These are phyloP conservation scores for Neodiprion pinetum DNA, from an alignment of 1,140 invertebrate species.

Conservation along the genomic window DNA sequence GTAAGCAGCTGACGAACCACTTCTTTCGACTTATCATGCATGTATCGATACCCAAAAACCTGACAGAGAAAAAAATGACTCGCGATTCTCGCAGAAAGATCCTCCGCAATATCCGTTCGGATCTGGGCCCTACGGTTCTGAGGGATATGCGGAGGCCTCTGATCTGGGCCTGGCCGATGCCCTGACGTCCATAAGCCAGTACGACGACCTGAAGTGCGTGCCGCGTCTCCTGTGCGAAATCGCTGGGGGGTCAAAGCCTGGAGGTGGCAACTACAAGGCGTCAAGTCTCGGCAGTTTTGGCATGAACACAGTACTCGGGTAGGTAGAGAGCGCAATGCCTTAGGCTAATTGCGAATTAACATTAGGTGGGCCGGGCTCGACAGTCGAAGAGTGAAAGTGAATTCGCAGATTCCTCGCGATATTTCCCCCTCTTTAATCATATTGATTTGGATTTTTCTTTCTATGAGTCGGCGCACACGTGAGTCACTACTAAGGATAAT, in stretches of 20 bases:
- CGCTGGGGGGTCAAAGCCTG: slow-evolving; percentile 68
- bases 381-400: no score
- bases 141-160: slow-evolving; percentile 11
- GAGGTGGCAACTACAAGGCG: slow-evolving; percentile 30
- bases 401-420: not conserved
- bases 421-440: slow-evolving; percentile 24
- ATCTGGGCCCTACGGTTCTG: slow-evolving; percentile 22
- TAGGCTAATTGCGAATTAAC: not conserved
- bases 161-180: slow-evolving; percentile 61
- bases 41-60: not conserved
- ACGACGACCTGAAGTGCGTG: slow-evolving; percentile 80
- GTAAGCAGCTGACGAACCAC: not conserved
- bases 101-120: slow-evolving; percentile 9
- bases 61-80: not conserved
- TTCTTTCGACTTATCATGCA: not conserved
- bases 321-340: slow-evolving; percentile 46
- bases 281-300: slow-evolving; percentile 48
- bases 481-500: no score
- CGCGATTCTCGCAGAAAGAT: not conserved
- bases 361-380: no score
- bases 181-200: slow-evolving; percentile 73
- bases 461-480: no score
- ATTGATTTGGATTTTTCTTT: not conserved
- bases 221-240: slow-evolving; percentile 79
- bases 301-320: slow-evolving; percentile 73